phyloP scores from a whole-genome alignment of 2,113 vertebrate genomes.

The Prietella phreatophila region DNA sequence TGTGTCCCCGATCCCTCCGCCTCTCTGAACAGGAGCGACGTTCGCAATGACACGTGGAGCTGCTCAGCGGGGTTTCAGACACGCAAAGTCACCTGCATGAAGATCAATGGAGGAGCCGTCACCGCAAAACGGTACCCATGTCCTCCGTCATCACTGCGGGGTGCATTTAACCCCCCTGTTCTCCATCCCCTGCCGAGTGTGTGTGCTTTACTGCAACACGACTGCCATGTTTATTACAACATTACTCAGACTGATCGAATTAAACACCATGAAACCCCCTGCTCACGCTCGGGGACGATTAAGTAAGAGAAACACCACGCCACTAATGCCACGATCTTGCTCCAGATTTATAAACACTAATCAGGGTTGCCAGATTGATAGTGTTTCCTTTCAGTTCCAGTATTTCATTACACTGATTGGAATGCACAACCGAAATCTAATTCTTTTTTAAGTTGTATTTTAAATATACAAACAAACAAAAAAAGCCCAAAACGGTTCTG shows the following conservation, averaged over 20 bases:
- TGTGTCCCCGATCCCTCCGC: conserved; percentile 74
- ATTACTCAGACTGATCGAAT: background rate
- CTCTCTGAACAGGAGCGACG: conserved; percentile 68
- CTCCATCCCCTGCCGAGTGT: background rate
- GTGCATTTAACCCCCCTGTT: background rate
- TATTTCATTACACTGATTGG: no score
- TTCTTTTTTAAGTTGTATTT: no score
- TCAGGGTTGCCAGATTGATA: background rate
- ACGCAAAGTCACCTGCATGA: conserved; percentile 83
- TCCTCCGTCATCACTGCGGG: background rate
- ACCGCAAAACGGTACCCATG: conserved; percentile 81
- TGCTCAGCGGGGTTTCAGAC: conserved; percentile 85
- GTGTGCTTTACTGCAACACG: background rate
- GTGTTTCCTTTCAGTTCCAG: no score
- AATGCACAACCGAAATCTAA: no score
- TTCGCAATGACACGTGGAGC: conserved; percentile 66
- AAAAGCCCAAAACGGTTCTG: no score
- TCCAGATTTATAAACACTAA: background rate
- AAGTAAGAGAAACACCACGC: background rate
- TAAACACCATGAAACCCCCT: background rate
- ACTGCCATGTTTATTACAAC: background rate
- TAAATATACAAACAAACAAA: no score
- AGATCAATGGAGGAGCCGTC: conserved; percentile 79
- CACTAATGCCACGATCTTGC: background rate
- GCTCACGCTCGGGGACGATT: background rate